Evolutionary conservation across 2,888 invertebrate genomes (phyloP).

Genomic region (Glyphotaelius pellucidus): DNA sequence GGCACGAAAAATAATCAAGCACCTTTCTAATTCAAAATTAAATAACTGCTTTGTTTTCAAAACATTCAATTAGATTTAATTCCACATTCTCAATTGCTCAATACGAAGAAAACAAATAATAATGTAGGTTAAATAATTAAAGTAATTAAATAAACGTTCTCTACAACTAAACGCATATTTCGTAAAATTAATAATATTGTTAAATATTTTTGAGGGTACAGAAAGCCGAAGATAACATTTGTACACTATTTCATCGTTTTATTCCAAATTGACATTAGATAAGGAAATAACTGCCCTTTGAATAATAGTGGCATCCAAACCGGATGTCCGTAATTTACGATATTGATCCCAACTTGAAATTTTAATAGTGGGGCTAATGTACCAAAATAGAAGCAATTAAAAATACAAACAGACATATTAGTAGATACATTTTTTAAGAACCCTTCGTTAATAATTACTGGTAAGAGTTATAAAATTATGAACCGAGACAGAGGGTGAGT

Average conservation of each 20-base stretch:
- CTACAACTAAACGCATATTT: neutral
- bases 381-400: constrained; percentile 33
- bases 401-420: neutral
- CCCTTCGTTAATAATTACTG: neutral
- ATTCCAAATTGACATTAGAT: neutral
- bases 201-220: neutral
- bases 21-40: neutral
- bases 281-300: neutral
- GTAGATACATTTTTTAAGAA: constrained; percentile 3
- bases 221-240: neutral
- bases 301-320: neutral
- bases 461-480: neutral
- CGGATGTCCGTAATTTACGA: constrained; percentile 39
- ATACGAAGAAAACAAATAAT: neutral
- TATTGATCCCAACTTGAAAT: constrained; percentile 44
- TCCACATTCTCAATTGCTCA: neutral
- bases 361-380: neutral
- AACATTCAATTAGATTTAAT: neutral
- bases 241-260: neutral
- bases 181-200: neutral
- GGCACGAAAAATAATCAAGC: neutral
- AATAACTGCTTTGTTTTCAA: neutral
- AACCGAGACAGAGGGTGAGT: neutral
- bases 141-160: neutral
- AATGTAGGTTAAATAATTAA: neutral